Percentiles rank a stretch among this genome's conserved stretches.
Conservation (phyloP, 2,888 invertebrate species). For the Apoda limacodes region DNA sequence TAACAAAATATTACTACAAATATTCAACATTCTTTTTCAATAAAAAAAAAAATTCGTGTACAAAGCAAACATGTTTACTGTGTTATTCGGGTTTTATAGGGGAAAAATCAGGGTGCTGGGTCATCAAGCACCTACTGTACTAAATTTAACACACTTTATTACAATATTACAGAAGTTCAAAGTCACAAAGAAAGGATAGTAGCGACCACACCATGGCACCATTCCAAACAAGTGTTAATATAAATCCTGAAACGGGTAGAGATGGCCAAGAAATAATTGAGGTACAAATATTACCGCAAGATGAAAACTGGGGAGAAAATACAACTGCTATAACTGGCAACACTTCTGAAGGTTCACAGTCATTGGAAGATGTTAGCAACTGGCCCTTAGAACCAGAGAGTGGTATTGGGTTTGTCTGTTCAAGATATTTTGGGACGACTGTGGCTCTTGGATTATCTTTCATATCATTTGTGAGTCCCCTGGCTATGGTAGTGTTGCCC, state of each 20-base stretch:
- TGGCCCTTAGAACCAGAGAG: conserved; percentile 83
- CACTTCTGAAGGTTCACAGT: conserved; percentile 95
- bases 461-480: conserved; percentile 89
- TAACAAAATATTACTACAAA: too few relatives aligned
- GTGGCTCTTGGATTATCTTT: conserved; percentile 83
- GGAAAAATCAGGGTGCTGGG: too few relatives aligned
- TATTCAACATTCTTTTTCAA: too few relatives aligned
- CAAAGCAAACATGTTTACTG: too few relatives aligned
- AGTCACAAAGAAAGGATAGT: conserved; percentile 73
- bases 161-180: conserved; percentile 67
- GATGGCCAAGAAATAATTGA: conserved; percentile 94
- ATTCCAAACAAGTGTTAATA: conserved; percentile 87
- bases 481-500: conserved; percentile 95
- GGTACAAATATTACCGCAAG: conserved; percentile 95
- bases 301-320: conserved; percentile 99
- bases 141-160: too few relatives aligned
- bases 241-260: conserved; percentile 79
- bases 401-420: conserved; percentile 79
- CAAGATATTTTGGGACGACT: conserved; percentile 85
- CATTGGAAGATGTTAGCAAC: conserved; percentile 90
- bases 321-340: conserved; percentile 97
- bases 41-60: too few relatives aligned
- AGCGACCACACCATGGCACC: conserved; percentile 81
- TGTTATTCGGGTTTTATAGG: too few relatives aligned
- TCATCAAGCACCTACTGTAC: too few relatives aligned